Base-by-base conservation (phyloP, 2,888 invertebrate genomes). In the Drosophila emarginata region DNA sequence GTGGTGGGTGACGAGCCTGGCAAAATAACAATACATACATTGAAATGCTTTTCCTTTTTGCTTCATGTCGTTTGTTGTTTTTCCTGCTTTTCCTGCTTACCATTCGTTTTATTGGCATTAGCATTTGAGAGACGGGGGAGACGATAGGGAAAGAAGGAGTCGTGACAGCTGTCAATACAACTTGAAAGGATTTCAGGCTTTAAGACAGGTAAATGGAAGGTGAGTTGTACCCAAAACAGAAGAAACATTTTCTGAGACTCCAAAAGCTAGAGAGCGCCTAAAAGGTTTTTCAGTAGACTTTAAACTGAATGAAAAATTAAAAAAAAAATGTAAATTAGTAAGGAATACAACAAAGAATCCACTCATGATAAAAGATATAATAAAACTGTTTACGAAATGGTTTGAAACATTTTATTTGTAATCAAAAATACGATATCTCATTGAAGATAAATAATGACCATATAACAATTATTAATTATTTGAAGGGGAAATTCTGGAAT, bases 21-120 rank as follows among this genome's bases (percentile, higher is more conserved):
- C 50, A 36, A 36, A 28, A 67, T 73, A 73, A 73, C 73, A 87
- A 80, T 64, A 85, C 88, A 82, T 79, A 85, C 88, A 82, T 79
- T 77, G 69, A 73, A 85, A 69, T 75, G 77, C 56, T 58, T 67
- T 61, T 59, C 18, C 40, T 58, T 26, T 15, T 58, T 18, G n/a
- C 18, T 14, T n/a, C 26, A 56, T 21, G 9, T 23, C 26, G 14
- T 62, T 61, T 62, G 21, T 64, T 68, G n/a, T 62, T 58, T 50
- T 39, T 51, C 26, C 58, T 56, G 39, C 56, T 56, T 63, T 57
- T 59, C 51, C 53, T 39, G 14, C 36, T 11, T 65, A 40, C 15
- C 11, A 56, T 65, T 21, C 37, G 52, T 56, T 70, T 57, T 69
- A 73, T 72, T 75, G 79, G 64, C 79, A 78, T 79, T 79, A 76